A percentile compares a stretch with the other conserved stretches of the same genome.
These are phyloP conservation scores for Dorcus parallelipipedus DNA, from an alignment of 2,888 invertebrate genomes.

Conservation along the genomic window DNA sequence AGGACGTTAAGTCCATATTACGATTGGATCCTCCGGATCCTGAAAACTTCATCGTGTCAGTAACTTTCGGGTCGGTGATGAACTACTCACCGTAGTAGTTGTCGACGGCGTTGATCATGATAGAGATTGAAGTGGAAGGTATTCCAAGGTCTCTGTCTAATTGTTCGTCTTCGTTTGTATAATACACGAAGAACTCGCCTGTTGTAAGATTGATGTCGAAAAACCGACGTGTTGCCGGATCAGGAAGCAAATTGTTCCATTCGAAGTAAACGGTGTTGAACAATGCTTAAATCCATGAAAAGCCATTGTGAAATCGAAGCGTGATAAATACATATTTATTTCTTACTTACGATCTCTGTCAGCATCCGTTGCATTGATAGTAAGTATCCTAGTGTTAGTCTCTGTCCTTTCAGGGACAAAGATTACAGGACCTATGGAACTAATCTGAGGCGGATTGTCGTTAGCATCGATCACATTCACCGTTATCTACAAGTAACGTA, in stretches of 20 bases:
- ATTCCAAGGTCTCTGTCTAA: constrained; percentile 55
- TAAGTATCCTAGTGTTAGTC: constrained; percentile 45
- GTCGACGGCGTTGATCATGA: constrained; percentile 3
- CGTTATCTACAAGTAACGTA: constrained; percentile 47
- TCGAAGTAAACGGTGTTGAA: too few species aligned
- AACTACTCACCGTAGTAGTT: neutral
- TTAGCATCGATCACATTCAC: constrained; percentile 61
- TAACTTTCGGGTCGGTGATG: too few species aligned
- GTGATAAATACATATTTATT: neutral
- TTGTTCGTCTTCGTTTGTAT: constrained; percentile 44
- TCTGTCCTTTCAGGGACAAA: constrained; percentile 54
- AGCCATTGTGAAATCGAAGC: neutral
- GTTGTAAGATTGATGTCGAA: constrained; percentile 40
- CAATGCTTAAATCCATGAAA: neutral
- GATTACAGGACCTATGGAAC: constrained; percentile 39
- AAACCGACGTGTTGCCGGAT: too few species aligned
- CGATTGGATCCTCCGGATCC: too few species aligned
- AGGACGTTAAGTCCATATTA: constrained; percentile 15
- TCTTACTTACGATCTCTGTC: constrained; percentile 58
- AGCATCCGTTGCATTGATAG: constrained; percentile 50
- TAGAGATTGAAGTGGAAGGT: constrained; percentile 50
- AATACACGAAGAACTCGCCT: constrained; percentile 51
- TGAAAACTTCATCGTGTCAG: too few species aligned
- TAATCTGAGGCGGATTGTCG: constrained; percentile 53
- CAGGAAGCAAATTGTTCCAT: too few species aligned